Evolutionary conservation across 2,797 vertebrate species (phyloP), one percentile per base, ranked within the genome.

Genomic region (Botia almorhae): DNA sequence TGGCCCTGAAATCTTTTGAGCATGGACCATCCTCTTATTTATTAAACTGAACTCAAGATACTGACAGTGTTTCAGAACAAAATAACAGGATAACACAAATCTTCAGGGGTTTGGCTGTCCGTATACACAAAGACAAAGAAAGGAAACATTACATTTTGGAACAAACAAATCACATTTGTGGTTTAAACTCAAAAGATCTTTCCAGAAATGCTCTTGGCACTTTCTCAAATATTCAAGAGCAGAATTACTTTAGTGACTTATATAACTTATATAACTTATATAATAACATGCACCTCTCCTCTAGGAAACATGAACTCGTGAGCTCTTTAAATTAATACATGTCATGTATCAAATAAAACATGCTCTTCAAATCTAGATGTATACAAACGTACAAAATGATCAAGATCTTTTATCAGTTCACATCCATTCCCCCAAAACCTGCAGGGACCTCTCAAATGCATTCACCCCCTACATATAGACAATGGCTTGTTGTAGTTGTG

Each of bases 101-200:
- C 89, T 89, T 78, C 88, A 14, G 90, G 89, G 86, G 84, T 88
- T 88, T 74, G 74, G 83, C 74, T 87, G 78, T 61, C 29, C 0
- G 2, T 80, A 68, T 76, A 68, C 36, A 63, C 39, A 63, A 65
- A 46, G 56, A 93, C 91, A 93, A 94, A 92, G 58, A 87, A 26
- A 77, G 92, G 93, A 93, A 93, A 88, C 85, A 65, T 81, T 82
- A 61, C 74, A 46, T 0, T 19, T 80, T 10, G 50, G 46, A 81
- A 26, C 71, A 85, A 78, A 84, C 86, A 82, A 91, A 90, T 89
- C 87, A 90, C 85, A 78, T 91, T 26, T 26, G 90, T 91, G 93
- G 88, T 93, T 92, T 91, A 87, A 89, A 88, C 86, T 80, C 16
- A 46, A 82, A 84, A 83, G 74, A 43, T 33, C 83, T 79, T 86